Conservation (phyloP, 2,888 invertebrate genomes). For the Tenthredo amoena region DNA sequence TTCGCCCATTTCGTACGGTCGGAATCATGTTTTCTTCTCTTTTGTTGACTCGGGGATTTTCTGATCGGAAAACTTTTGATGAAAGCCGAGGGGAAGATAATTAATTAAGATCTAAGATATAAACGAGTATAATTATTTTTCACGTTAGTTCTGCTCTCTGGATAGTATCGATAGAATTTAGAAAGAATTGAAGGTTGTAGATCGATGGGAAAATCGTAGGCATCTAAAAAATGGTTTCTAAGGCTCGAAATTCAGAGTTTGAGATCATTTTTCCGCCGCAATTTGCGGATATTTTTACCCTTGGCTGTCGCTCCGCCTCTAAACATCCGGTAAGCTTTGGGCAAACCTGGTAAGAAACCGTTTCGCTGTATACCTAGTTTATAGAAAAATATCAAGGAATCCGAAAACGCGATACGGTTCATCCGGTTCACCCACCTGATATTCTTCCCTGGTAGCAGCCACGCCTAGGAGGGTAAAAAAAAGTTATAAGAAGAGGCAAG, state of each 20-base stretch:
- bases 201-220: not conserved
- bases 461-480: slow-evolving; percentile 35
- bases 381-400: slow-evolving; percentile 1
- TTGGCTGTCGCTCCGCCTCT: slow-evolving; percentile 9
- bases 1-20: slow-evolving; percentile 12
- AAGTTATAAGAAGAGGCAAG: slow-evolving; percentile 13
- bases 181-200: not conserved
- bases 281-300: not conserved
- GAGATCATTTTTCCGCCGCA: not conserved
- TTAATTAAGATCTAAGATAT: not conserved
- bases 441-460: not conserved
- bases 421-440: slow-evolving; percentile 44
- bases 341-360: not conserved
- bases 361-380: not conserved
- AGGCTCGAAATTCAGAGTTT: not conserved
- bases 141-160: not conserved
- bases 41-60: slow-evolving; percentile 21
- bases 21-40: not conserved
- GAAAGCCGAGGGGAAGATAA: not conserved
- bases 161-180: not conserved
- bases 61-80: not conserved
- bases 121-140: not conserved
- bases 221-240: not conserved
- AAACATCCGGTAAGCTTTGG: slow-evolving; percentile 35
- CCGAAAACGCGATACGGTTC: slow-evolving; percentile 46